A percentile compares a stretch with the other conserved stretches of the same genome.
Conservation (phyloP, 1,140 invertebrate species). For the Drosophila lacertosa region DNA sequence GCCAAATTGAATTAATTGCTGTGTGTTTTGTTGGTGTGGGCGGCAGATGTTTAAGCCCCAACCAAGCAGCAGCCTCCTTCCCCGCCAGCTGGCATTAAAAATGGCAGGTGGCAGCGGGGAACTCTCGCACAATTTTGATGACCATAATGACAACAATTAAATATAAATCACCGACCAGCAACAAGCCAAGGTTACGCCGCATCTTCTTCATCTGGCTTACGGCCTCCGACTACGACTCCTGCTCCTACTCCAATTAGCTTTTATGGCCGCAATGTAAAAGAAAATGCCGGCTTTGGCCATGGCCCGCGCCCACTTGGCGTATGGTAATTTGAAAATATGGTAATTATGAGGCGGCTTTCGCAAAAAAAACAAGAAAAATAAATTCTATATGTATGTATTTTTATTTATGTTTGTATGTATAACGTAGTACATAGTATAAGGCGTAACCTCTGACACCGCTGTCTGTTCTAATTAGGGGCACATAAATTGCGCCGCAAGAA, state of each 20-base stretch:
- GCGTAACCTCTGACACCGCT: conserved; percentile 52
- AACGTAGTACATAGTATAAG: neutral
- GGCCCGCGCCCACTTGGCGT: conserved; percentile 56
- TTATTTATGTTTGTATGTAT: neutral
- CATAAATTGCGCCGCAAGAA: conserved; percentile 64
- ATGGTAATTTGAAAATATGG: conserved; percentile 82
- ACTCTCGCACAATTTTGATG: conserved; percentile 69
- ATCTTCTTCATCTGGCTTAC: neutral
- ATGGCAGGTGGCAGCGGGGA: conserved; percentile 31
- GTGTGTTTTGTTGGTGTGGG: conserved; percentile 12
- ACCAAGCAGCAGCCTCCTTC: neutral
- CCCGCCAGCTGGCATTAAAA: conserved; percentile 17
- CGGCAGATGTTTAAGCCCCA: neutral
- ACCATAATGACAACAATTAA: conserved; percentile 83
- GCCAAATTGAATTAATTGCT: conserved; percentile 52
- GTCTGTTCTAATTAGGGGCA: conserved; percentile 77
- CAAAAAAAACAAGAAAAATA: conserved; percentile 26
- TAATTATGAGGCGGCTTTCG: conserved; percentile 72
- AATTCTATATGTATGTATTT: conserved; percentile 17
- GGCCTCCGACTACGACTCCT: neutral
- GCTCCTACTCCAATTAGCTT: conserved; percentile 63
- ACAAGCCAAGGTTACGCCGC: conserved; percentile 49
- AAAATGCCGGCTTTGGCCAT: conserved; percentile 50
- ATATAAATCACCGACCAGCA: conserved; percentile 75
- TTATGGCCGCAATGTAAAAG: conserved; percentile 64